A percentile compares a stretch with the other conserved stretches of the same genome.
Conservation (phyloP, 2,888 invertebrate species). For the Fragum fragum region DNA sequence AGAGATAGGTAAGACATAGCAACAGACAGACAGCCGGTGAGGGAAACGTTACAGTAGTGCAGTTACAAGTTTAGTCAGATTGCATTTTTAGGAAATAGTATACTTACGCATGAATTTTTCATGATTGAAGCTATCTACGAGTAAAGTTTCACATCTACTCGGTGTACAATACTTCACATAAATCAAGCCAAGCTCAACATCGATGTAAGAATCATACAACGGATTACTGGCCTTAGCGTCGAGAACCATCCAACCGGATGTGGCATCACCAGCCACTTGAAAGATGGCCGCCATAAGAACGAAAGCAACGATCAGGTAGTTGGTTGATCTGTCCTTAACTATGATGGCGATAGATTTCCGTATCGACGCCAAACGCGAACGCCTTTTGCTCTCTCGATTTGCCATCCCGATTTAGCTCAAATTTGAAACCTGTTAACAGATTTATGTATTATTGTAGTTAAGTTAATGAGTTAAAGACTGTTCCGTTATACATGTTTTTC, state of each 20-base stretch:
- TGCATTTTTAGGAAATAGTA: no score
- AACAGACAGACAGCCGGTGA: no score
- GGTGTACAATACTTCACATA: neutral
- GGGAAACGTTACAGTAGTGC: no score
- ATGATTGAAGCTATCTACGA: neutral
- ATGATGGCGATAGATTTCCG: constrained; percentile 9
- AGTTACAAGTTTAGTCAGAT: no score
- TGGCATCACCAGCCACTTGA: constrained; percentile 7
- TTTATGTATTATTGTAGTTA: no score
- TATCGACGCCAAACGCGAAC: neutral
- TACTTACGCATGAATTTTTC: neutral
- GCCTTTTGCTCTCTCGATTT: neutral
- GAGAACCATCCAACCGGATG: constrained; percentile 11
- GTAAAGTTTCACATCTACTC: neutral
- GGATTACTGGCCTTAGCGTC: constrained; percentile 11
- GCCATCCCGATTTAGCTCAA: neutral
- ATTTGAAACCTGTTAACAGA: no score
- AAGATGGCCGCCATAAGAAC: neutral
- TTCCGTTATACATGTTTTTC: no score
- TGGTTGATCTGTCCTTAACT: neutral
- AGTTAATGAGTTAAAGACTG: no score
- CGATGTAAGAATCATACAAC: neutral
- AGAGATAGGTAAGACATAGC: no score
- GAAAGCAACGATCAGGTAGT: constrained; percentile 2
- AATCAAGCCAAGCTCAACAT: constrained; percentile 6